A percentile compares a stretch with the other conserved stretches of the same genome.
phyloP scores from a whole-genome alignment of 2,797 vertebrate genomes.

The Scleropages formosus region DNA sequence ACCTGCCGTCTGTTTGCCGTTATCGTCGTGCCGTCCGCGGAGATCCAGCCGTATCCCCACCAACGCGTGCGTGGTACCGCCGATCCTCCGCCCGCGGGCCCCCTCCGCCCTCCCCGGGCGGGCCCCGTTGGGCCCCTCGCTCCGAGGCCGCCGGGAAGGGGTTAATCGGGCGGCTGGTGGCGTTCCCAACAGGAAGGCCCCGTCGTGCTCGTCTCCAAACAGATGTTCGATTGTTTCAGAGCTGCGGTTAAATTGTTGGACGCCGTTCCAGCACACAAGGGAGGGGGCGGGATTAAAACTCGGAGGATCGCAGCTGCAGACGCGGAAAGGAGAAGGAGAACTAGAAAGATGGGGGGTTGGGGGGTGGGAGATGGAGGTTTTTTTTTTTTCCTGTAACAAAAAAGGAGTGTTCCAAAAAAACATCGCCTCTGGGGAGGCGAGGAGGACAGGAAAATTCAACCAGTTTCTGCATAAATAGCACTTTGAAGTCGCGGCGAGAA shows the following conservation, averaged over 20 bases:
- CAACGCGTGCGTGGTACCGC: too few relatives aligned
- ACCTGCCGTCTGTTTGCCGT: too few relatives aligned
- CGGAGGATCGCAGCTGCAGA: conserved; percentile 79
- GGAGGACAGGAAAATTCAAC: conserved; percentile 66
- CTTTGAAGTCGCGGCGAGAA: conserved; percentile 70
- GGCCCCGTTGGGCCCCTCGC: neutral
- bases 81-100: neutral
- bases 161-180: conserved; percentile 71
- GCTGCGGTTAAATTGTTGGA: conserved; percentile 86
- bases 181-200: conserved; percentile 73
- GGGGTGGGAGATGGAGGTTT: conserved; percentile 44
- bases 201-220: conserved; percentile 81
- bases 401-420: conserved; percentile 61
- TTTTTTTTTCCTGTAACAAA: conserved; percentile 41
- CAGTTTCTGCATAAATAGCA: conserved; percentile 72
- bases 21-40: too few relatives aligned
- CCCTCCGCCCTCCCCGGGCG: neutral
- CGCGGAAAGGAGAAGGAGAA: conserved; percentile 55
- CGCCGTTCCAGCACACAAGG: conserved; percentile 76
- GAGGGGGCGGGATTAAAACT: conserved; percentile 59
- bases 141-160: conserved; percentile 42
- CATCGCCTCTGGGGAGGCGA: conserved; percentile 60
- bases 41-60: too few relatives aligned
- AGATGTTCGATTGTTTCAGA: conserved; percentile 90
- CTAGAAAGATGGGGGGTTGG: conserved; percentile 29